These are phyloP conservation scores for Lutjanus argentimaculatus DNA, from an alignment of 2,797 vertebrate genomes.

Conservation along the genomic window DNA sequence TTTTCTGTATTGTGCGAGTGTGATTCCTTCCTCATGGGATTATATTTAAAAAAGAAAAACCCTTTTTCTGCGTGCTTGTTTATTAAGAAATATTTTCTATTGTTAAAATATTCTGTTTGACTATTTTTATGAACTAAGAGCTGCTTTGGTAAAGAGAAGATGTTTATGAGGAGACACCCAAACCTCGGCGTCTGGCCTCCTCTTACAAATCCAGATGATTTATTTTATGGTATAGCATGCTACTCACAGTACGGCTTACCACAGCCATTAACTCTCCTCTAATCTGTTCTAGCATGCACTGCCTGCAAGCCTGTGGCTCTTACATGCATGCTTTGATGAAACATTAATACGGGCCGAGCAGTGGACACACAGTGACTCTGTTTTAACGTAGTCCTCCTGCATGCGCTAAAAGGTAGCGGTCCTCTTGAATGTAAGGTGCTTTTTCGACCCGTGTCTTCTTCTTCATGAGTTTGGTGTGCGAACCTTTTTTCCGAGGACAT, in stretches of 20 bases:
- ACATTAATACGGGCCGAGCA: slow-evolving; percentile 53
- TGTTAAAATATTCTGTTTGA: slow-evolving; percentile 65
- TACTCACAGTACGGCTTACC: slow-evolving; percentile 64
- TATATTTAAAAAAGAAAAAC: slow-evolving; percentile 37
- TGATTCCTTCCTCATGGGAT: slow-evolving; percentile 53
- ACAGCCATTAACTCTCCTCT: slow-evolving; percentile 68
- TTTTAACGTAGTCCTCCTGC: slow-evolving; percentile 75
- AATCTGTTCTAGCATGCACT: slow-evolving; percentile 73
- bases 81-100: slow-evolving; percentile 73
- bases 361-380: slow-evolving; percentile 52
- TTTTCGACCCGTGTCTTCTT: slow-evolving; percentile 75
- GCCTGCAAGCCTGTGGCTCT: slow-evolving; percentile 73
- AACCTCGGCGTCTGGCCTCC: slow-evolving; percentile 64
- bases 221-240: slow-evolving; percentile 72
- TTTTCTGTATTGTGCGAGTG: slow-evolving; percentile 73
- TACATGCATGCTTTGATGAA: slow-evolving; percentile 75
- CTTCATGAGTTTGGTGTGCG: slow-evolving; percentile 54
- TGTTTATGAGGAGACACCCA: slow-evolving; percentile 63
- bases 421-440: slow-evolving; percentile 84
- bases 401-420: slow-evolving; percentile 78
- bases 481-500: slow-evolving; percentile 52
- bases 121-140: slow-evolving; percentile 75
- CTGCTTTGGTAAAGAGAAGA: slow-evolving; percentile 60
- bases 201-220: slow-evolving; percentile 67
- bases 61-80: slow-evolving; percentile 63